These are phyloP conservation scores for Mastomys natalensis DNA, from an alignment of 2,113 vertebrate genomes.

Conservation along the genomic window DNA sequence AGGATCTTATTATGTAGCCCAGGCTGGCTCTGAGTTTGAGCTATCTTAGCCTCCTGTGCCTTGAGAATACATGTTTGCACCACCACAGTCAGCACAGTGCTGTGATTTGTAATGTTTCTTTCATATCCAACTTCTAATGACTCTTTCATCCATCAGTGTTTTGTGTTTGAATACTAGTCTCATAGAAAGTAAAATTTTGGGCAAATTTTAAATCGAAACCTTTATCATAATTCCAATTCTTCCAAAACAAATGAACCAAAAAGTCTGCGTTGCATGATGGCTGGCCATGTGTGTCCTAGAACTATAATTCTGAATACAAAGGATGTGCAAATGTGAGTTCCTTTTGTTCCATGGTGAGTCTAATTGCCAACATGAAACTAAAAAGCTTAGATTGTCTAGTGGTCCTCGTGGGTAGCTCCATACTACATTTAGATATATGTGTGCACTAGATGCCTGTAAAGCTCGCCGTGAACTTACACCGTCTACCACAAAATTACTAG, in stretches of 20 bases:
- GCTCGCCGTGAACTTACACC: neutral
- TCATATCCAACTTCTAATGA: neutral
- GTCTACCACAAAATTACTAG: slow-evolving; percentile 65
- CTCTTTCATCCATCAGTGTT: neutral
- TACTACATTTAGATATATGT: neutral
- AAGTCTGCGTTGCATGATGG: neutral
- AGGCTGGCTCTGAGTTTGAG: neutral
- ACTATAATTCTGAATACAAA: slow-evolving; percentile 8
- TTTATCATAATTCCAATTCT: neutral
- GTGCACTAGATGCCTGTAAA: neutral
- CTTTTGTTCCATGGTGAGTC: neutral
- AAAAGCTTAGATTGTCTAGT: neutral
- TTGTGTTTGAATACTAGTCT: neutral
- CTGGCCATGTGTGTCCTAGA: neutral
- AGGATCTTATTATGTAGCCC: neutral
- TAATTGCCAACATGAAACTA: neutral
- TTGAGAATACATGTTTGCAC: neutral
- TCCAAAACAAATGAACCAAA: neutral
- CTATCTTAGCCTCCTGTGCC: neutral
- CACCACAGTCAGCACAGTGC: neutral
- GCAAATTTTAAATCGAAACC: neutral
- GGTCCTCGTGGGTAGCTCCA: neutral
- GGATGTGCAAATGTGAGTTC: neutral
- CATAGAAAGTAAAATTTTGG: slow-evolving; percentile 30
- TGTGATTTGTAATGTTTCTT: neutral